These are phyloP conservation scores for Torymus texanus DNA, from an alignment of 2,888 invertebrate genomes.

Conservation along the genomic window DNA sequence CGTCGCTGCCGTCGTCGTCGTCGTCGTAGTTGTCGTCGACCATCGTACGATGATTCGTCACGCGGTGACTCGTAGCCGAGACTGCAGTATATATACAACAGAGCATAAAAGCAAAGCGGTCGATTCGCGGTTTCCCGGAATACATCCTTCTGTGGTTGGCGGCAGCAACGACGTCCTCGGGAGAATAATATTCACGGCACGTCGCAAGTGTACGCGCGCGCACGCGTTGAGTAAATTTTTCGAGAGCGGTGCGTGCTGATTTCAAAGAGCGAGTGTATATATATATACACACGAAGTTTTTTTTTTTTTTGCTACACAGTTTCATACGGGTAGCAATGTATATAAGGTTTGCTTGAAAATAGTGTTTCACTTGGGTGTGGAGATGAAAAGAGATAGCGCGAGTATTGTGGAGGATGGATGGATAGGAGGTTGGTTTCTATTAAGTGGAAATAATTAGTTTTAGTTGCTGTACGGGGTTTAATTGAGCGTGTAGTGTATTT, in stretches of 20 bases:
- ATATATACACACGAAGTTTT: too few relatives aligned
- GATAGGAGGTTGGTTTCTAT: neutral
- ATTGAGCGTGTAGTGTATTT: too few relatives aligned
- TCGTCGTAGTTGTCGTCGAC: too few relatives aligned
- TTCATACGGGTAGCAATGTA: too few relatives aligned
- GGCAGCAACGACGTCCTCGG: constrained; percentile 12
- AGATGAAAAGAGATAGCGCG: too few relatives aligned
- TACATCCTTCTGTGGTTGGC: constrained; percentile 27
- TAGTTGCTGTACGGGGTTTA: too few relatives aligned
- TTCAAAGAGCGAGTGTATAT: too few relatives aligned
- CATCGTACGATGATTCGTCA: constrained; percentile 5
- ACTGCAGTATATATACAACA: neutral
- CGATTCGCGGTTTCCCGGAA: constrained; percentile 42
- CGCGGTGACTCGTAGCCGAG: neutral
- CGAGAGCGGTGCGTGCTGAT: neutral
- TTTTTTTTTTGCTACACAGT: too few relatives aligned
- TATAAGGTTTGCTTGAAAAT: too few relatives aligned
- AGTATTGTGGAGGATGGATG: neutral
- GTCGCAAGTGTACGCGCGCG: neutral
- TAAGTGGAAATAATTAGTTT: neutral
- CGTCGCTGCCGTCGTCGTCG: too few relatives aligned
- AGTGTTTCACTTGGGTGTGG: too few relatives aligned
- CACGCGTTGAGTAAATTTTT: constrained; percentile 38
- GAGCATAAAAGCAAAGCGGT: neutral
- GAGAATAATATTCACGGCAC: constrained; percentile 40